Percentiles rank a stretch among this genome's conserved stretches.
Evolutionary conservation across 2,888 invertebrate species (phyloP).

Genomic region (Drosophila anomalipes): DNA sequence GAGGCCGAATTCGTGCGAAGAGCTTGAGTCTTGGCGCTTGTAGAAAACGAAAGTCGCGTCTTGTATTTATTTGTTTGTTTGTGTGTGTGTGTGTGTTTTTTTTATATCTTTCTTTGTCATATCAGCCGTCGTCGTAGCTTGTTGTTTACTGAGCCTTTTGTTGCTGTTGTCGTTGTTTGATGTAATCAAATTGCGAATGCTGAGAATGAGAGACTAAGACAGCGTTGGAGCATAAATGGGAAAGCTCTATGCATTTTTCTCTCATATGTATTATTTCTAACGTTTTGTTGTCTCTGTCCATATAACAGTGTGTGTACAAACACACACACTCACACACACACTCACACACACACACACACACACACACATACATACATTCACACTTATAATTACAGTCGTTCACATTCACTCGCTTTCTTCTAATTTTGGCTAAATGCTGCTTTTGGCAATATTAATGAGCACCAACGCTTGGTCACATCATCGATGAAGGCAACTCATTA

Average conservation of each 20-base stretch:
- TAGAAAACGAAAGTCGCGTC: constrained; percentile 75
- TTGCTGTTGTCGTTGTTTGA: constrained; percentile 56
- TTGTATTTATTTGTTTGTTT: constrained; percentile 36
- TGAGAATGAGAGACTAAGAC: constrained; percentile 17
- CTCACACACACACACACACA: background rate
- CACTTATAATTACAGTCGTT: constrained; percentile 35
- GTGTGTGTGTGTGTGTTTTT: background rate
- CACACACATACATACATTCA: background rate
- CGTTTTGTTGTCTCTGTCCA: constrained; percentile 32
- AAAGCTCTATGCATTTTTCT: constrained; percentile 35
- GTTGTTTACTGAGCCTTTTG: constrained; percentile 25
- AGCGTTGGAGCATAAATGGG: constrained; percentile 15
- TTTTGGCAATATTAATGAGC: constrained; percentile 70
- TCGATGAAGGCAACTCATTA: constrained; percentile 41
- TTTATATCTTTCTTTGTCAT: constrained; percentile 57
- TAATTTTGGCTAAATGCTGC: constrained; percentile 70
- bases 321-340: background rate
- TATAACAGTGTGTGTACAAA: constrained; percentile 1
- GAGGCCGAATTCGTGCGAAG: constrained; percentile 60
- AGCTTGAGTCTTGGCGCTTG: constrained; percentile 32
- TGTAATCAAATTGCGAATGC: constrained; percentile 77
- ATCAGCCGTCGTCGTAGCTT: constrained; percentile 35
- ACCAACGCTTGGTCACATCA: constrained; percentile 50
- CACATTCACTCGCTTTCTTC: constrained; percentile 67
- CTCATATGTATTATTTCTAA: constrained; percentile 37